phyloP scores from a whole-genome alignment of 1,140 invertebrate species.

The Drosophila subobscura region DNA sequence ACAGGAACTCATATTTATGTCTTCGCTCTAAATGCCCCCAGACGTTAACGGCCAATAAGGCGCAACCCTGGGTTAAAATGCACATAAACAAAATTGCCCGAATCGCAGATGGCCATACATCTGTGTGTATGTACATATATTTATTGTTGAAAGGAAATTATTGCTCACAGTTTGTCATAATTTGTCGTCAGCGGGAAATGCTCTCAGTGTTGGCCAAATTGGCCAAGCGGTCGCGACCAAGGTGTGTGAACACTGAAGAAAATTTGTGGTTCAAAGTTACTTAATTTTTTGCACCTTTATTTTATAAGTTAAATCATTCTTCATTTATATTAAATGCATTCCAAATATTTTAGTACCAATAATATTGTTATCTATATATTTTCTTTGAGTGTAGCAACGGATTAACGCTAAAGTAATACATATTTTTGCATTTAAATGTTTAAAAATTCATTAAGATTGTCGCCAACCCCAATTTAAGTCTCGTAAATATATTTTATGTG shows the following conservation, averaged over 20 bases:
- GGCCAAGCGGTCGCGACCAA: slow-evolving; percentile 8
- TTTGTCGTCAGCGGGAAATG: slow-evolving; percentile 44
- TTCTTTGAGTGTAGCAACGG: slow-evolving; percentile 33
- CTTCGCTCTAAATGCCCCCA: slow-evolving; percentile 22
- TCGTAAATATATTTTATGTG: slow-evolving; percentile 10
- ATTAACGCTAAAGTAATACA: slow-evolving; percentile 51
- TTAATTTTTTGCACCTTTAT: too few species aligned
- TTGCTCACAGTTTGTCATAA: slow-evolving; percentile 62
- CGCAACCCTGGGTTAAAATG: slow-evolving; percentile 60
- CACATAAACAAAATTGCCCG: slow-evolving; percentile 54
- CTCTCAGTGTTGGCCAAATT: neutral
- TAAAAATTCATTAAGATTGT: slow-evolving; percentile 50
- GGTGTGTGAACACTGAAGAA: slow-evolving; percentile 3
- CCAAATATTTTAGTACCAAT: too few species aligned
- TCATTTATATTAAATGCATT: too few species aligned
- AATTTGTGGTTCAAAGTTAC: neutral
- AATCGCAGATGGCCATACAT: slow-evolving; percentile 31
- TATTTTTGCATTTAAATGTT: slow-evolving; percentile 38
- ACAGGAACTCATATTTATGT: slow-evolving; percentile 24
- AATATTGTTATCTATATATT: neutral
- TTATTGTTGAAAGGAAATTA: slow-evolving; percentile 42
- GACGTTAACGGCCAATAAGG: slow-evolving; percentile 38
- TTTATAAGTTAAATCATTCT: too few species aligned
- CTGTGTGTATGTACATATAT: slow-evolving; percentile 7
- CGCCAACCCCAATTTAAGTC: slow-evolving; percentile 28